phyloP scores from a whole-genome alignment of 2,888 invertebrate genomes.

The Zygogramma bicolorata region DNA sequence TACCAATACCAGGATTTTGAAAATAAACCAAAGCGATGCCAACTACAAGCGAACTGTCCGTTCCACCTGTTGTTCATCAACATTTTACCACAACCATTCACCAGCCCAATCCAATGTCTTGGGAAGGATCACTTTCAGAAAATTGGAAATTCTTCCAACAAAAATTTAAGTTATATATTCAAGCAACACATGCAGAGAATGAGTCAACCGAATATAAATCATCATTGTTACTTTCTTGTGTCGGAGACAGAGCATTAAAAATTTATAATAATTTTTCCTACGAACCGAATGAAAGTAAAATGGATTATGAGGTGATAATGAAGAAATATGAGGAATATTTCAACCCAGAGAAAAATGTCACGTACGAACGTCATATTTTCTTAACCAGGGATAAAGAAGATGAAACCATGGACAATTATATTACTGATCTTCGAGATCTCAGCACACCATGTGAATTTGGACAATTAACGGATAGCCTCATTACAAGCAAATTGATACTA shows the following conservation, averaged over 20 bases:
- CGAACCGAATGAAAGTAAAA: not conserved
- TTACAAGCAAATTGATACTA: not conserved
- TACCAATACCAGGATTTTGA: too few relatives aligned
- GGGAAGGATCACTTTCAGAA: not conserved
- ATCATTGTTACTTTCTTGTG: not conserved
- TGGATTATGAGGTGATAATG: not conserved
- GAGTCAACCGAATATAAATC: not conserved
- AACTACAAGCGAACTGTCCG: too few relatives aligned
- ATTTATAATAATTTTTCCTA: not conserved
- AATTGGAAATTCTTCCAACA: not conserved
- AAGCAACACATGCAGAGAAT: not conserved
- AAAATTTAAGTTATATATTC: not conserved
- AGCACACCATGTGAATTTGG: not conserved
- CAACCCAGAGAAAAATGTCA: too few relatives aligned
- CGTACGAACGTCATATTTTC: too few relatives aligned
- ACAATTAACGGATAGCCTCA: not conserved
- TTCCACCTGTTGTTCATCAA: too few relatives aligned
- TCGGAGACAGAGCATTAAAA: not conserved
- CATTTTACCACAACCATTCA: too few relatives aligned
- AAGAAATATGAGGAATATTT: too few relatives aligned
- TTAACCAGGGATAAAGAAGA: not conserved
- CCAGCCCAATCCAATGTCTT: not conserved
- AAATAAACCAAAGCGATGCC: too few relatives aligned
- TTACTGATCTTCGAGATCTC: not conserved
- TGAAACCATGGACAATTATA: not conserved